Evolutionary conservation across 2,113 vertebrate genomes (phyloP).

Genomic region (Myodes glareolus): DNA sequence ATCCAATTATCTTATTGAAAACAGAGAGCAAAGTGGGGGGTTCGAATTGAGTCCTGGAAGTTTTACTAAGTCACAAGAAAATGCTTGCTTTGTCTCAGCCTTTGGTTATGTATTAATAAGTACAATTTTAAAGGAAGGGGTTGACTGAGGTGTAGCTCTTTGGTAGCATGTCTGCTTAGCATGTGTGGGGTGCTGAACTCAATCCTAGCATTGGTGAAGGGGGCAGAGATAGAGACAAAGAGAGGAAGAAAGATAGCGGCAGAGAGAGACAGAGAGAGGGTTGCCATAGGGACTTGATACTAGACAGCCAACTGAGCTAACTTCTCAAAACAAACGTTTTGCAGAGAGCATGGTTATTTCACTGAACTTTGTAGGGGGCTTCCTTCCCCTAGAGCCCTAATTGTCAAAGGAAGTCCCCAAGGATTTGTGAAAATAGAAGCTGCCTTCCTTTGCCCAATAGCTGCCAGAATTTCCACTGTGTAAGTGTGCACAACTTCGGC

Average conservation of each 20-base stretch:
- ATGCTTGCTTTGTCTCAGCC: not conserved
- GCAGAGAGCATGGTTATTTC: not conserved
- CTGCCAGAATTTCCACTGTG: not conserved
- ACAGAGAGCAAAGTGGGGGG: not conserved
- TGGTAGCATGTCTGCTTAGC: not conserved
- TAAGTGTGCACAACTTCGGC: not conserved
- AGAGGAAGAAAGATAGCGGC: not conserved
- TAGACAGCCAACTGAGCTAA: not conserved
- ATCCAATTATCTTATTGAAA: not conserved
- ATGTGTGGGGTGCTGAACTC: not conserved
- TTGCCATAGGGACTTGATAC: not conserved
- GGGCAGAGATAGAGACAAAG: too few species aligned
- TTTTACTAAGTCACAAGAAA: not conserved
- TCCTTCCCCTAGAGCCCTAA: not conserved
- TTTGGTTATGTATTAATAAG: not conserved
- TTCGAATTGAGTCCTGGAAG: not conserved
- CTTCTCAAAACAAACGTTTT: not conserved
- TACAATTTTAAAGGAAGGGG: not conserved
- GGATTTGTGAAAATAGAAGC: slow-evolving; percentile 23
- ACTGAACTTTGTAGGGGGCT: not conserved
- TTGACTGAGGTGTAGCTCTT: not conserved
- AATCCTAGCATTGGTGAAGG: not conserved
- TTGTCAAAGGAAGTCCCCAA: not conserved
- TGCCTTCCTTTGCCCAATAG: not conserved
- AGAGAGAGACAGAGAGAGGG: not conserved